Evolutionary conservation across 2,888 invertebrate species (phyloP), one percentile per base, ranked within the genome.

Genomic region (Drosophila fulvimacula): DNA sequence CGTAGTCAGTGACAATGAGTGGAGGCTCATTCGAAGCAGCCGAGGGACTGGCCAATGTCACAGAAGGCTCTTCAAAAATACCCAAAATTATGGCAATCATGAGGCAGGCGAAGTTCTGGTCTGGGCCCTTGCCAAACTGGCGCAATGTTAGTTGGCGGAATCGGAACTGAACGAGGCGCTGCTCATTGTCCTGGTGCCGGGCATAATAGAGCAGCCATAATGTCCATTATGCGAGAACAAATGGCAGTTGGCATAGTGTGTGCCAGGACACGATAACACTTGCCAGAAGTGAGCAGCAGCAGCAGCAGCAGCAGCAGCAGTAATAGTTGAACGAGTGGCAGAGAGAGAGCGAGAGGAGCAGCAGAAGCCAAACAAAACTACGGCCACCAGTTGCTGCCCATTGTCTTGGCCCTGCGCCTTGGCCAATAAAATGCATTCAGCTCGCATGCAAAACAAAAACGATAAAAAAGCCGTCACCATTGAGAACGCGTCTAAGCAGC

Each of bases 221-320:
- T 92, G 91, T 89, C 91, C 92, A 91, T 92, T 92, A 92, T 91
- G 88, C 85, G 91, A 90, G 86, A 92, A 92, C 92, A 92, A 92
- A 92, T 90, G 91, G 89, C 86, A 86, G 80, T 48, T 79, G 79
- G 79, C 79, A 79, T 74, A 76, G 79, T 79, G 76, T 70, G 79
- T 79, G 79, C 64, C 68, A 76, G 60, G 55, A 69, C 65, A 79
- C 49, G 80, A 77, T 79, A 79, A 77, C 77, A 75, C 69, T 58
- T 36, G 62, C 62, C 76, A 69, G 52, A 39, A 63, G 58, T 27
- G 21, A 30, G 32, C 58, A 69, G 59, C 6, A 51, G 27, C 30
- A 44, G 36, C 13, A 15, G 19, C 24, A 24, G 21, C 27, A 59
- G 51, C 32, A 41, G 17, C 9, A 44, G 44, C n/a, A 46, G 24